phyloP scores from a whole-genome alignment of 2,888 invertebrate species.

The Apoda limacodes region DNA sequence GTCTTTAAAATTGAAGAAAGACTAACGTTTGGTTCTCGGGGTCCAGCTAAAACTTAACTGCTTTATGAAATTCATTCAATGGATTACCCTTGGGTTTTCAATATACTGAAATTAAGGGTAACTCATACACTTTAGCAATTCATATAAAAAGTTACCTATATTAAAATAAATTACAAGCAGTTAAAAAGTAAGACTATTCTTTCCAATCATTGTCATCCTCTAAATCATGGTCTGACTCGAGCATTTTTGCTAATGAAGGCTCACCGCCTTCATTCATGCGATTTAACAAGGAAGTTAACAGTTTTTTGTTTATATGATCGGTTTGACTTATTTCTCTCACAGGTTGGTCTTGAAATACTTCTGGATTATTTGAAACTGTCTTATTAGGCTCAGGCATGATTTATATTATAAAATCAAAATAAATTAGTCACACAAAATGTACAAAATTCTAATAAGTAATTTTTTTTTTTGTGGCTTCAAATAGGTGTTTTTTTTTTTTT shows the following conservation, averaged over 20 bases:
- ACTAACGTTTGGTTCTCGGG: no score
- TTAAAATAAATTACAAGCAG: slow-evolving; percentile 17
- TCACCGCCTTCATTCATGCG: slow-evolving; percentile 65
- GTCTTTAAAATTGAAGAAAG: no score
- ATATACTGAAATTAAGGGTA: no score
- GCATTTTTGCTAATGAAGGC: slow-evolving; percentile 36
- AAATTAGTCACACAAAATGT: slow-evolving; percentile 19
- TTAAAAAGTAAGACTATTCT: slow-evolving; percentile 22
- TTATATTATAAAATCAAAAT: slow-evolving; percentile 30
- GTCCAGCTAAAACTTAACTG: no score
- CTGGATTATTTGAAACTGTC: slow-evolving; percentile 26
- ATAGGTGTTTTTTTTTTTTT: no score
- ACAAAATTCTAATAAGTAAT: no score
- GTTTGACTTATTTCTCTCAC: slow-evolving; percentile 70
- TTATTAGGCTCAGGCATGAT: slow-evolving; percentile 53
- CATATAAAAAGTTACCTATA: slow-evolving; percentile 9
- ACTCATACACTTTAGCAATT: no score
- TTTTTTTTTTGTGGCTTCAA: slow-evolving; percentile 19
- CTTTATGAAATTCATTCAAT: no score
- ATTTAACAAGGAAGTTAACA: slow-evolving; percentile 72
- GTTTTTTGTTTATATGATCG: slow-evolving; percentile 75
- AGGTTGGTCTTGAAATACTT: slow-evolving; percentile 35
- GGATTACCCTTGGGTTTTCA: no score
- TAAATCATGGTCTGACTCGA: slow-evolving; percentile 38
- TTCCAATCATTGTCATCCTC: slow-evolving; percentile 49